phyloP scores from a whole-genome alignment of 2,797 vertebrate species.

The Sebastes steindachneri region DNA sequence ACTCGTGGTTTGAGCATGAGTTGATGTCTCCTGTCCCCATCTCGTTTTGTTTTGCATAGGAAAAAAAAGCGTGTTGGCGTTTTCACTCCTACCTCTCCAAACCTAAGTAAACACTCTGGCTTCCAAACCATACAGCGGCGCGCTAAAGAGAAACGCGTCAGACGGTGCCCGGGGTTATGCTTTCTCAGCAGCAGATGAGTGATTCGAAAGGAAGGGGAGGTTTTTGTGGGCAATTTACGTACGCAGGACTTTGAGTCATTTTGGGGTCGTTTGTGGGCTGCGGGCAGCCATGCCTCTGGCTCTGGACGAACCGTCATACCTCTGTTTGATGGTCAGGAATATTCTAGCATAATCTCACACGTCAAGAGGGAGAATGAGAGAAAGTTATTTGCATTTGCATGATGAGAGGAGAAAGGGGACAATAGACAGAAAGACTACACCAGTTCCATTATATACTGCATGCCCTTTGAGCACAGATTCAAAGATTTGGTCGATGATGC shows the following conservation, averaged over 20 bases:
- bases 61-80: conserved; percentile 53
- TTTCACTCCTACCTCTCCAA: conserved; percentile 64
- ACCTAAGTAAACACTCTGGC: conserved; percentile 76
- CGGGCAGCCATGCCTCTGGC: conserved; percentile 27
- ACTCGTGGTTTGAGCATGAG: conserved; percentile 16
- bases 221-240: conserved; percentile 75
- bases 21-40: conserved; percentile 28
- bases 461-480: conserved; percentile 21
- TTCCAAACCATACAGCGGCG: conserved; percentile 78
- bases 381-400: conserved; percentile 9
- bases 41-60: conserved; percentile 48
- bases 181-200: conserved; percentile 79
- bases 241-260: conserved; percentile 59
- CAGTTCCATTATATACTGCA: background rate
- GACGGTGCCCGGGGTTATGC: conserved; percentile 62
- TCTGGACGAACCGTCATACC: conserved; percentile 43
- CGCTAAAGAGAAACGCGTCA: conserved; percentile 68
- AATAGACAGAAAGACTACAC: background rate
- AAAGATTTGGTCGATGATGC: conserved; percentile 26
- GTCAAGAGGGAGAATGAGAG: background rate
- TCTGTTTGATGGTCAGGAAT: conserved; percentile 23
- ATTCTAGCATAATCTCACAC: background rate
- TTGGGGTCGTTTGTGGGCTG: conserved; percentile 52
- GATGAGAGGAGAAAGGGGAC: background rate
- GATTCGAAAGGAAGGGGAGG: conserved; percentile 73